A percentile compares a stretch with the other conserved stretches of the same genome.
These are phyloP conservation scores for Meriones psammophilus DNA, from an alignment of 2,797 vertebrate genomes.

Conservation along the genomic window DNA sequence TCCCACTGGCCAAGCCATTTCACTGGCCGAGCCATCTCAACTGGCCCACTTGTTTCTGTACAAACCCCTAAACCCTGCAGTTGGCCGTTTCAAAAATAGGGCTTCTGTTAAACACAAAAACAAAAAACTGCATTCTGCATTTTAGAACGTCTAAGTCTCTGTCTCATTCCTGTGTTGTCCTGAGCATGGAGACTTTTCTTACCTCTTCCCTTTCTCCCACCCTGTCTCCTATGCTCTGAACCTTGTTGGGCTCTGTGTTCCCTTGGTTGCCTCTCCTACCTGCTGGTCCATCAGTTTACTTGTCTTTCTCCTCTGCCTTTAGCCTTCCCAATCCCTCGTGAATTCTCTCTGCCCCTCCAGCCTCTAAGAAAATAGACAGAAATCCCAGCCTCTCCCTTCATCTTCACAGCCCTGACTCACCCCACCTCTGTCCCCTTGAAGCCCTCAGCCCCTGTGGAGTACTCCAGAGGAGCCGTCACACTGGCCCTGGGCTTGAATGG, in stretches of 20 bases:
- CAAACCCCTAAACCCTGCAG: neutral
- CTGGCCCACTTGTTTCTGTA: neutral
- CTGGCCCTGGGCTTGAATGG: neutral
- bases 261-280: neutral
- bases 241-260: neutral
- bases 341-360: neutral
- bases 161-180: neutral
- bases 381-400: neutral
- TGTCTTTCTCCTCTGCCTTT: neutral
- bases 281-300: neutral
- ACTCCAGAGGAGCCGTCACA: neutral
- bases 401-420: neutral
- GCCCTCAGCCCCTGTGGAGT: neutral
- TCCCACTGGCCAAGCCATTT: too few relatives aligned
- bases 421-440: neutral
- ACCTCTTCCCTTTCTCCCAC: too few relatives aligned
- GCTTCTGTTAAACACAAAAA: neutral
- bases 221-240: fast-evolving
- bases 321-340: neutral
- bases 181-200: neutral
- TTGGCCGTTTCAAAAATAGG: neutral
- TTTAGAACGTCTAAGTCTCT: neutral
- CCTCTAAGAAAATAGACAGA: neutral
- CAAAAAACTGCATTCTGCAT: neutral
- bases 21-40: too few relatives aligned